A percentile compares a stretch with the other conserved stretches of the same genome.
phyloP scores from a whole-genome alignment of 2,888 invertebrate species.

The Dolichopus griseipennis region DNA sequence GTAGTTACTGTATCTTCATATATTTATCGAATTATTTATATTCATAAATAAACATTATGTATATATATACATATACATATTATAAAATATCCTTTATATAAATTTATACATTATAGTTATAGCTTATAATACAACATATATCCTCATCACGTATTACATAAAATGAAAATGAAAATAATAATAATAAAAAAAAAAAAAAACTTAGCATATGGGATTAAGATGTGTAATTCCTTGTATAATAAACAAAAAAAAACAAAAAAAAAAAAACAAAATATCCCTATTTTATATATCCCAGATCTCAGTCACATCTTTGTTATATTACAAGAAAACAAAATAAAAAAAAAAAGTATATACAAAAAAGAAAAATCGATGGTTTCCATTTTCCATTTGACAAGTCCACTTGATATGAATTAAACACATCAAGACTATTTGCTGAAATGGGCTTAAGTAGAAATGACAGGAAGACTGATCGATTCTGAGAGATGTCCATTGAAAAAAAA shows the following conservation, averaged over 20 bases:
- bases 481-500: neutral
- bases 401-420: slow-evolving; percentile 6
- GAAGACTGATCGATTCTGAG: slow-evolving; percentile 2
- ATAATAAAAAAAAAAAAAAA: neutral
- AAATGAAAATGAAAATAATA: neutral
- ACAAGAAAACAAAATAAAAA: too few species aligned
- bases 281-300: neutral
- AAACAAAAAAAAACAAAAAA: neutral
- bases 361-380: neutral
- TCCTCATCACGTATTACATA: neutral
- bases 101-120: neutral
- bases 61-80: too few species aligned
- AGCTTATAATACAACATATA: too few species aligned
- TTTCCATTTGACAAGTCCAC: slow-evolving; percentile 6
- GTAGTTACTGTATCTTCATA: too few species aligned
- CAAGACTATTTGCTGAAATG: slow-evolving; percentile 6
- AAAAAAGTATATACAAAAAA: neutral
- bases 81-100: too few species aligned
- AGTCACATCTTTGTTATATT: too few species aligned
- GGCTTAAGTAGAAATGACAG: slow-evolving; percentile 2
- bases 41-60: too few species aligned
- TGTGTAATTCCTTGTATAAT: neutral
- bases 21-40: too few species aligned
- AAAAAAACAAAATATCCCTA: neutral
- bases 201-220: neutral